A percentile compares a stretch with the other conserved stretches of the same genome.
These are phyloP conservation scores for Pocillopora damicornis DNA, from an alignment of 64 coral and sea anemone species.

Conservation along the genomic window DNA sequence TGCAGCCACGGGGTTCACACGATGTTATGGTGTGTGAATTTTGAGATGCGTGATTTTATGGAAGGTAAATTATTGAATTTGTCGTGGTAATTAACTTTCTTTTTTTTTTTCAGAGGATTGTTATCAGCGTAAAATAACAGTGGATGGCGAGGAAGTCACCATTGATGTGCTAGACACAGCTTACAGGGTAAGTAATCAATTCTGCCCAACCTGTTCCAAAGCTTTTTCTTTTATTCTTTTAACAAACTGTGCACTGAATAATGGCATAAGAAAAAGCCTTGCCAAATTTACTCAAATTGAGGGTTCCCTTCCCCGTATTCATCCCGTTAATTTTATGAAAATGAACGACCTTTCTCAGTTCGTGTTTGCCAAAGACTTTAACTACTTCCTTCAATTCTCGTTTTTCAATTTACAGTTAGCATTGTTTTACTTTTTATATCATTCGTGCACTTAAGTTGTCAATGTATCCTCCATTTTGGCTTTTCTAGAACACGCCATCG, in stretches of 20 bases:
- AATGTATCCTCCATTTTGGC: not conserved
- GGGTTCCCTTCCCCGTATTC: too few species aligned
- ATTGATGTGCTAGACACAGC: slow-evolving; percentile 64
- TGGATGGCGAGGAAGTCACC: slow-evolving; percentile 59
- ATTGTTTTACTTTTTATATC: not conserved
- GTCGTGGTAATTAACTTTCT: not conserved
- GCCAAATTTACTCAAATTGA: too few species aligned
- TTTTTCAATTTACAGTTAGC: not conserved
- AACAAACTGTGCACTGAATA: too few species aligned
- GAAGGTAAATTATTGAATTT: too few species aligned
- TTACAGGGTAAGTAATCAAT: slow-evolving; percentile 31
- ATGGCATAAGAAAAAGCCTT: too few species aligned
- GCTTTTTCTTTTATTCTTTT: too few species aligned
- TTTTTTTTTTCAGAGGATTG: slow-evolving; percentile 43
- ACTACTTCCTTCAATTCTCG: too few species aligned
- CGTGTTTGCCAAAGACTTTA: not conserved
- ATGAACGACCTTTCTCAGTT: not conserved
- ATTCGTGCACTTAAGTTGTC: not conserved
- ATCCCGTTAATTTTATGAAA: not conserved
- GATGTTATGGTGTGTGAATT: too few species aligned
- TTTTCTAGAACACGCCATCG: slow-evolving; percentile 33
- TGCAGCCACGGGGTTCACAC: too few species aligned
- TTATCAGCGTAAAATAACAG: slow-evolving; percentile 56
- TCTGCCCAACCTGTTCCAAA: too few species aligned
- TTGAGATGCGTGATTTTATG: too few species aligned